Evolutionary conservation across 2,797 vertebrate species (phyloP), one percentile per base, ranked within the genome.

Genomic region (Mycteria americana): DNA sequence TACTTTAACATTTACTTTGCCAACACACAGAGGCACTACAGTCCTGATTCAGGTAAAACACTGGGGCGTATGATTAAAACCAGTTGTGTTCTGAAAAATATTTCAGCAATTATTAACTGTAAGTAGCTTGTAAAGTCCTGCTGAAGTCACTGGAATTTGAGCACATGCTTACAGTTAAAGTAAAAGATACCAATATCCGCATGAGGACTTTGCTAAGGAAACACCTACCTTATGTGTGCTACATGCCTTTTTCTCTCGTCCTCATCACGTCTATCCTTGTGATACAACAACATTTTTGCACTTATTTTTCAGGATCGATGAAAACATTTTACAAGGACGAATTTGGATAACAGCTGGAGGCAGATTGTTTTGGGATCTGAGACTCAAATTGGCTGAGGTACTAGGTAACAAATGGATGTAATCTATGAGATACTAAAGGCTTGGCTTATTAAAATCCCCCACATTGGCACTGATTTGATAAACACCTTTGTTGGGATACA

Each of bases 311-410:
- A 89, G 91, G 84, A 88, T 54, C 39, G 28, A 83, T 70, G n/a
- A 57, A 89, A 97, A 39, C 45, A n/a, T 73, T 88, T 96, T 86
- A 37, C 79, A 94, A 93, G 78, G 89, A 94, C 81, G 91, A 90
- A 96, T 88, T 92, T 95, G 67, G 69, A 60, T 82, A 96, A 90
- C 95, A 97, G 95, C 95, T 97, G 93, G 89, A 95, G 88, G 89
- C 78, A 96, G 67, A 94, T 79, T 92, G 94, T 92, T 96, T 96
- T 81, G 86, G 87, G 89, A 93, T 59, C 54, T 63, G 90, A 95
- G 88, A 88, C 74, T 88, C 35, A 87, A 93, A 95, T 93, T 97
- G 95, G 86, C 94, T 81, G 82, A 17, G 8, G 53, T 65, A 28
- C 7, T 76, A 65, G 89, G 70, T 92, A 97, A 97, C 65, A 90